Base-by-base conservation (phyloP, 2,113 vertebrate genomes). In the Syngnathus typhle region DNA sequence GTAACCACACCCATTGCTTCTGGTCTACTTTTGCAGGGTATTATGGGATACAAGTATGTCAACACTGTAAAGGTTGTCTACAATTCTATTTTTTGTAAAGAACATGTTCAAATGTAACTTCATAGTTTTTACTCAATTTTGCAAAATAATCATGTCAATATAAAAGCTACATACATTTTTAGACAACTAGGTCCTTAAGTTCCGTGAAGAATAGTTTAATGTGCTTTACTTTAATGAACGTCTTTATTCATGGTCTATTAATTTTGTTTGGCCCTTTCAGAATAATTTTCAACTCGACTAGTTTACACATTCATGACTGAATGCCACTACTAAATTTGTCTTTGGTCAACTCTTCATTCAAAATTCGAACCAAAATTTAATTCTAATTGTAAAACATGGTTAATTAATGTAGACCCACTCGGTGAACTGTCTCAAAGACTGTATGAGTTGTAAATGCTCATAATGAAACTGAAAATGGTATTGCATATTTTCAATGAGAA, bases 1-100 rank as follows among this genome's bases (percentile, higher is more conserved):
- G 69, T 62, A 83, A 72, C 72, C 60, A 16, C 64, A 78, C 71
- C 67, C 71, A 61, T 6, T 49, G 41, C 56, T 21, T 68, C 61
- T 68, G 49, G 19, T 54, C n/a, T 58, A 32, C 65, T 56, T 19
- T 23, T 12, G 16, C 32, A 69, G 37, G 39, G 7, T 39, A 3
- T 38, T 38, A 54, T 23, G 61, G 37, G 10, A 65, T 43, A 56
- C 51, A 65, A 23, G 65, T 68, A 13, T 12, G 32, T 47, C 47
- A 15, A 58, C 52, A 52, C 23, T 36, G 9, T 37, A 19, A 37
- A 5, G 7, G n/a, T 6, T 32, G 27, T 32, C 27, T 32, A 32
- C 27, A 32, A 32, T 32, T 32, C 27, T 32, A 32, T 32, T 32
- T 32, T 32, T 32, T 32, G 27, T 32, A 32, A 32, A 32, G 27